Evolutionary conservation across 1,140 invertebrate genomes (phyloP).

Genomic region (Campodea augens): DNA sequence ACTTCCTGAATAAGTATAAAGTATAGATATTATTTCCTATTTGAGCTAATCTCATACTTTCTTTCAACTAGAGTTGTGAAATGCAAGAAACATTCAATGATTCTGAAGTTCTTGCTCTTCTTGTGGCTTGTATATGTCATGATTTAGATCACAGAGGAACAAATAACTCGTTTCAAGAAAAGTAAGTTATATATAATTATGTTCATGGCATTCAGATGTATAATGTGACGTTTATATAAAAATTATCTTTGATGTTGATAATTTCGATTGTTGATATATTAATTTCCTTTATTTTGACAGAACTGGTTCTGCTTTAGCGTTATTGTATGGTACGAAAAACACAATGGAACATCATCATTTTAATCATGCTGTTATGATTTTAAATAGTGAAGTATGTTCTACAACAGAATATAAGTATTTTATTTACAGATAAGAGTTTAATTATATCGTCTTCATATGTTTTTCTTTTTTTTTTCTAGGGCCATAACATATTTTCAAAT

Average conservation of each 20-base stretch:
- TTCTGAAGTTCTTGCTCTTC: slow-evolving; percentile 20
- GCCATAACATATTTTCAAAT: slow-evolving; percentile 29
- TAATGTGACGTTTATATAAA: slow-evolving; percentile 3
- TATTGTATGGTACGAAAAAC: slow-evolving; percentile 28
- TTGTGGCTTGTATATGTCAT: slow-evolving; percentile 21
- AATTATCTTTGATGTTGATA: too few relatives aligned
- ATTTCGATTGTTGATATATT: too few relatives aligned
- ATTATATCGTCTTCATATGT: neutral
- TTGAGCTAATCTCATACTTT: too few relatives aligned
- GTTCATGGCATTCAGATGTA: too few relatives aligned
- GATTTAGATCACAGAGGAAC: slow-evolving; percentile 25
- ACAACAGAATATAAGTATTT: neutral
- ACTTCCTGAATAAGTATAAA: too few relatives aligned
- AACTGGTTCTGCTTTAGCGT: slow-evolving; percentile 23
- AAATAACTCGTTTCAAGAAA: slow-evolving; percentile 27
- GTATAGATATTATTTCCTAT: too few relatives aligned
- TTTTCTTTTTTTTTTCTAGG: slow-evolving; percentile 15
- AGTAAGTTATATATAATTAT: slow-evolving; percentile 15
- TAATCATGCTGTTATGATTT: slow-evolving; percentile 33
- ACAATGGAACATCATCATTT: slow-evolving; percentile 33
- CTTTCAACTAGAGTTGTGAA: slow-evolving; percentile 18
- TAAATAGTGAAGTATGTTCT: slow-evolving; percentile 23
- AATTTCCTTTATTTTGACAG: slow-evolving; percentile 11
- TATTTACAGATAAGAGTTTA: neutral
- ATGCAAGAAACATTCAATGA: slow-evolving; percentile 21